Evolutionary conservation across 2,113 vertebrate species (phyloP), one percentile per base, ranked within the genome.

Genomic region (Hiodon alosoides): DNA sequence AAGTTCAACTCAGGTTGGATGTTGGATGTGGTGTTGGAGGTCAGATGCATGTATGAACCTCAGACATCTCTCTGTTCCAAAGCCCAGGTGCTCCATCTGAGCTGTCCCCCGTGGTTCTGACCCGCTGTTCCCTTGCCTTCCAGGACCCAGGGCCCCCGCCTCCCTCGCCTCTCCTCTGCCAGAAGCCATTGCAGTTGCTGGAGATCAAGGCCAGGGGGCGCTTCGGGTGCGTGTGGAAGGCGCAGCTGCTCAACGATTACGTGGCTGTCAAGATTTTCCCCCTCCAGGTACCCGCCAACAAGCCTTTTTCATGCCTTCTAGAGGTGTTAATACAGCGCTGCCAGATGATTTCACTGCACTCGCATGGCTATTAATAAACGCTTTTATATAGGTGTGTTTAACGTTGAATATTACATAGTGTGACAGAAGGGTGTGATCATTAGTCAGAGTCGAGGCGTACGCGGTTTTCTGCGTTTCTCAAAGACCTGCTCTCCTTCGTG

Each of bases 231-330:
- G 97, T 99, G 4, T 99, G 96, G 96, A 98, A 98, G 83, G 97
- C 97, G 47, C 96, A 96, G 83, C 84, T 98, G 80, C 94, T 97
- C 91, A 98, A 92, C 0, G 96, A 99, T 79, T 95, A 95, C 0
- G 97, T 99, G 48, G 97, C 97, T 0, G 97, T 99, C 73, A 99
- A 99, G 90, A 91, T 99, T 80, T 98, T 99, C 83, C 97, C 97
- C 0, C 87, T 98, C 76, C 96, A 98, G 96, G 97, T 98, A 57
- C n/a, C 8, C 7, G 53, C 48, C 16, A 50, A 67, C 3, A 31
- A 31, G 14, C 13, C 16, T 9, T 70, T 17, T 71, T 55, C 52
- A 6, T 55, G 5, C 52, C 69, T 59, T 54, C 31, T 57, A 50
- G 53, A 57, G 54, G 16, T 54, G 53, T 16, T 1, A 46, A 16